A percentile compares a stretch with the other conserved stretches of the same genome.
phyloP scores from a whole-genome alignment of 2,113 vertebrate species.

The Albula glossodonta region DNA sequence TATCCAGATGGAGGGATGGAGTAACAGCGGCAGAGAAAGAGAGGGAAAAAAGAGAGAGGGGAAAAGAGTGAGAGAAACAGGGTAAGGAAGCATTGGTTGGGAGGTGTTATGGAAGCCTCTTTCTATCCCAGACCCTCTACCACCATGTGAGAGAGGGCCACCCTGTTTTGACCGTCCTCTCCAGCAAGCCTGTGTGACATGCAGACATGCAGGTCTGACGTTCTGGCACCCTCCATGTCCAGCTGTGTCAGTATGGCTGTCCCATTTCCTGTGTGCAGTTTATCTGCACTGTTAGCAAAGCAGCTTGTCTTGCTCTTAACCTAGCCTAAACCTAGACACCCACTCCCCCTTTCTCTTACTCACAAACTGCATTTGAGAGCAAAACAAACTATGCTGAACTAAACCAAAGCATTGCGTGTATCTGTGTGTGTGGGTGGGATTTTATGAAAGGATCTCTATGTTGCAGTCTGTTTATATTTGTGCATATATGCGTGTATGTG shows the following conservation, averaged over 20 bases:
- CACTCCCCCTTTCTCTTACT: not conserved
- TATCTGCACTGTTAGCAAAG: not conserved
- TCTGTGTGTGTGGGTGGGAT: not conserved
- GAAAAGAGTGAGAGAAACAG: slow-evolving; percentile 15
- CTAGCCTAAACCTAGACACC: not conserved
- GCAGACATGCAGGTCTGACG: not conserved
- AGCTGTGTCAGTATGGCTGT: not conserved
- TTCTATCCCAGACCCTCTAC: slow-evolving; percentile 4
- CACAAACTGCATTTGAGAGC: not conserved
- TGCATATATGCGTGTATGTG: not conserved
- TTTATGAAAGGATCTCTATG: not conserved
- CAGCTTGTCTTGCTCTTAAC: not conserved
- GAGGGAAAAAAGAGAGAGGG: slow-evolving; percentile 16
- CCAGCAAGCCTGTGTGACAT: not conserved
- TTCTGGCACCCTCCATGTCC: not conserved
- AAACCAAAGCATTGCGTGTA: not conserved
- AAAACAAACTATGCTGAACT: too few species aligned
- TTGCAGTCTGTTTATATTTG: not conserved
- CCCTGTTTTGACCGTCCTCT: not conserved
- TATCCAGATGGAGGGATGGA: slow-evolving; percentile 63
- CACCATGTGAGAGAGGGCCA: not conserved
- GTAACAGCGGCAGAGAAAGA: slow-evolving; percentile 37
- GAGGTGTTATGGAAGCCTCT: slow-evolving; percentile 6
- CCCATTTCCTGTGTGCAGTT: slow-evolving; percentile 21
- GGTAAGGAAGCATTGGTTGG: not conserved